Base-by-base conservation (phyloP, 2,113 vertebrate genomes). In the Microtus richardsoni region DNA sequence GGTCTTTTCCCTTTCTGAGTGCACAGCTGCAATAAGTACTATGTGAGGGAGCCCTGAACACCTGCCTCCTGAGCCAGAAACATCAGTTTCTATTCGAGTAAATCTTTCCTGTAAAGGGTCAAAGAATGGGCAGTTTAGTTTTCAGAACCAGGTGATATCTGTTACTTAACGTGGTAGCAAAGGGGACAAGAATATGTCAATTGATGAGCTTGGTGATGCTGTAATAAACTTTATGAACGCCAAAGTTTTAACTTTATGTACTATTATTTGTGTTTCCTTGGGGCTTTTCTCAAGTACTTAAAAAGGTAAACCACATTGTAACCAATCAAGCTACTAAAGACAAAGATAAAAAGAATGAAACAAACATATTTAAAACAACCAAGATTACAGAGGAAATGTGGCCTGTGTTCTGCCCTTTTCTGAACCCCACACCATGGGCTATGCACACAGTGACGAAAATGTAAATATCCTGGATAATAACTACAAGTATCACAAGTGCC, bases 261-360 rank as follows among this genome's bases (percentile, higher is more conserved):
- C 30, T 78, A 80, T 86, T 54, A 62, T 9, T 83, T 83, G 49
- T 88, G 73, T 74, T 80, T 88, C 6, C 47, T 62, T 47, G 6
- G 21, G 78, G 22, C 80, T 94, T 94, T 88, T 83, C 58, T 52
- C 60, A 95, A 49, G 26, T 74, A 94, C n/a, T 94, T 89, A 79
- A 71, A 93, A 75, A 30, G 44, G 11, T 92, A 66, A 92, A 75
- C 62, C 41, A 1, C 6, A 91, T 44, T 80, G 30, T 52, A 91
- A 58, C 39, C 36, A 75, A 49, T 58, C 30, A 87, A 16, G 21
- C 44, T 90, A 21, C 68, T 82, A 71, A 91, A 84, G 70, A 70
- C 7, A 70, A 49, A 86, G 28, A 11, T 8, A 68, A 47, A 44
- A 28, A 22, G 58, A 21, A 21, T 28, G 75, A 66, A 44, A 36